Conservation (phyloP, 2,797 vertebrate species). For the Limosa lapponica region DNA sequence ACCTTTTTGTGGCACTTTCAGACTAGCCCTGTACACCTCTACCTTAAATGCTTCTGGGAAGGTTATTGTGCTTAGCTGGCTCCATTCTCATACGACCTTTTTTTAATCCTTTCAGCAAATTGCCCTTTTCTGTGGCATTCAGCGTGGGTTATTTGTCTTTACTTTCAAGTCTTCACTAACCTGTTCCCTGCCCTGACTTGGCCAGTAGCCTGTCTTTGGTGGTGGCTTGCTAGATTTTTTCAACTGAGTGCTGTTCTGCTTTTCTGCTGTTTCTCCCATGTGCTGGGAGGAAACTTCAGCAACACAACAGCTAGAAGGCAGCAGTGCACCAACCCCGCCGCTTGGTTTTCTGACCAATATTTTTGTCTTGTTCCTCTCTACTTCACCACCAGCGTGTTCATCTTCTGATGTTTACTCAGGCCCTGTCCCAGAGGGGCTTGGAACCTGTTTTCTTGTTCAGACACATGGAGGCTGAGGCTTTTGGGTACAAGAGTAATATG, state of each 20-base stretch:
- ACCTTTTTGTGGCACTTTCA: not conserved
- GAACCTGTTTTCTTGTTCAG: not conserved
- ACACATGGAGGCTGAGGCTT: not conserved
- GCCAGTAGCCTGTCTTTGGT: not conserved
- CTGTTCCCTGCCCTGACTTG: not conserved
- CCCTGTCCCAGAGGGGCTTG: not conserved
- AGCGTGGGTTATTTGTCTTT: fast-evolving
- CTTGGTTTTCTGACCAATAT: not conserved
- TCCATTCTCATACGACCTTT: not conserved
- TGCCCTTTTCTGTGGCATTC: not conserved
- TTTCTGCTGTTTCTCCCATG: not conserved
- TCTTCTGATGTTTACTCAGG: not conserved
- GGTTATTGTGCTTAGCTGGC: not conserved
- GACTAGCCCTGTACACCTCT: not conserved
- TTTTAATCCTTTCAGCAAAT: not conserved
- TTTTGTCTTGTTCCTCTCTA: not conserved
- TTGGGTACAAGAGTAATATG: not conserved
- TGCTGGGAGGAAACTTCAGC: not conserved
- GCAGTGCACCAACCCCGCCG: not conserved
- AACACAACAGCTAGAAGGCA: not conserved
- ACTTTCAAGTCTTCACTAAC: not conserved
- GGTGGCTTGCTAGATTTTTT: not conserved
- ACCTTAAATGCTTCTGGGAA: not conserved
- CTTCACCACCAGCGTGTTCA: not conserved
- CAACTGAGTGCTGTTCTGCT: not conserved